Evolutionary conservation across 2,888 invertebrate genomes (phyloP), one percentile per base, ranked within the genome.

Genomic region (Cryptops parisi): DNA sequence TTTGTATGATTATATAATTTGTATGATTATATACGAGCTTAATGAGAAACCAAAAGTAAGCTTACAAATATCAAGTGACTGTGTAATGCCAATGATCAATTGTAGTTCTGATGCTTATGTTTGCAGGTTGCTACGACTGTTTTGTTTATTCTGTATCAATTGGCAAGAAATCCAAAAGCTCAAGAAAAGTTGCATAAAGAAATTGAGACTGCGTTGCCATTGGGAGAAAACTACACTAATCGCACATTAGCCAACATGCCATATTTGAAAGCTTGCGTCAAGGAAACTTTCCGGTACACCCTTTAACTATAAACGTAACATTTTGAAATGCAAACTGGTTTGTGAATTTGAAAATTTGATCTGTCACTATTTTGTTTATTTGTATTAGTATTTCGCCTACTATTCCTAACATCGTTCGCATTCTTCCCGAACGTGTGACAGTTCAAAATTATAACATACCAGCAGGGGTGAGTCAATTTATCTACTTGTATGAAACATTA

Each of bases 401-500:
- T 0, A 83, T 87, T 1, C 82, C 84, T 5, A 82, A 82, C 62
- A 70, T 88, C 53, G 86, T 86, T 0, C 74, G 89, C 57, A 75
- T 89, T 49, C 67, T 83, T 41, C 85, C 86, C 60, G 71, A 78
- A 50, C 80, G 84, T 33, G 74, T 82, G 70, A 76, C 75, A 47
- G 70, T 87, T 19, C 65, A 66, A 43, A 83, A 80, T 4, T 81
- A 84, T 64, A 72, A 75, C 53, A 64, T 89, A 12, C 77, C 79
- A 49, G 74, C 81, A 52, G 84, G 85, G 65, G 84, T 84, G 68
- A 75, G 77, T 65, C 19, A 15, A 23, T 40, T 38, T 48, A 24
- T 47, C n/a, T n/a, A n/a, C n/a, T n/a, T n/a, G n/a, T n/a, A n/a
- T n/a, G n/a, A n/a, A n/a, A n/a, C n/a, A n/a, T n/a, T n/a, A n/a